phyloP scores from a whole-genome alignment of 2,888 invertebrate species.

The Oxyteleia sp. region DNA sequence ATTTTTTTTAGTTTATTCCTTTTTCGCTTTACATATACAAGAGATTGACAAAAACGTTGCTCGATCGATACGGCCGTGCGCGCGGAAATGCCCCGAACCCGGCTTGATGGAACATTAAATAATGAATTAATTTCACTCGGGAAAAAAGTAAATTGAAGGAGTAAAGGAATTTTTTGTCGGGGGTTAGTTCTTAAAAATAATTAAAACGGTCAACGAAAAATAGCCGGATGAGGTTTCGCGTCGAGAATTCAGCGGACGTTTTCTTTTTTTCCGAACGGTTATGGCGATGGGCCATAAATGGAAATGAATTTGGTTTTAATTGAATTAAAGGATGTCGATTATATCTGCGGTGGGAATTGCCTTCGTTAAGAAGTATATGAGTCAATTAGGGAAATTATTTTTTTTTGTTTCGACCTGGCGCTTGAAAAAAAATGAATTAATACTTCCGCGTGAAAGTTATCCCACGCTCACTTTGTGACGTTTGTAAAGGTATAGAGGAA shows the following conservation, averaged over 20 bases:
- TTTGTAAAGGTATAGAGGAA: too few relatives aligned
- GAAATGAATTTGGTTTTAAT: neutral
- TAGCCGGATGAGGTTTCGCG: neutral
- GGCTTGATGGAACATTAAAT: slow-evolving; percentile 37
- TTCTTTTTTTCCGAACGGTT: neutral
- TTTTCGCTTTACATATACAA: slow-evolving; percentile 61
- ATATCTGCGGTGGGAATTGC: too few relatives aligned
- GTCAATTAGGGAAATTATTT: neutral
- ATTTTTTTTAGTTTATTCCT: slow-evolving; percentile 43
- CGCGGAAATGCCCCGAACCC: neutral
- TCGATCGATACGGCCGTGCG: slow-evolving; percentile 34
- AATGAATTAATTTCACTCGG: slow-evolving; percentile 42
- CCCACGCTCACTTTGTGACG: too few relatives aligned
- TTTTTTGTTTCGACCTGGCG: too few relatives aligned
- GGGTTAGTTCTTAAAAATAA: slow-evolving; percentile 48
- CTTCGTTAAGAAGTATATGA: neutral
- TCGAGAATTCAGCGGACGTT: neutral
- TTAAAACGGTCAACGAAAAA: slow-evolving; percentile 33
- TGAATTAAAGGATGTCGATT: slow-evolving; percentile 5
- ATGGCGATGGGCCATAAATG: neutral
- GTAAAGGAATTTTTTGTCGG: slow-evolving; percentile 20
- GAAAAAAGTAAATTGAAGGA: slow-evolving; percentile 45
- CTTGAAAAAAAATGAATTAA: too few relatives aligned
- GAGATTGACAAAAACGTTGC: slow-evolving; percentile 52
- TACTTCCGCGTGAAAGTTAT: too few relatives aligned